Base-by-base conservation (phyloP, 2,888 invertebrate species). In the Xylota segnis region DNA sequence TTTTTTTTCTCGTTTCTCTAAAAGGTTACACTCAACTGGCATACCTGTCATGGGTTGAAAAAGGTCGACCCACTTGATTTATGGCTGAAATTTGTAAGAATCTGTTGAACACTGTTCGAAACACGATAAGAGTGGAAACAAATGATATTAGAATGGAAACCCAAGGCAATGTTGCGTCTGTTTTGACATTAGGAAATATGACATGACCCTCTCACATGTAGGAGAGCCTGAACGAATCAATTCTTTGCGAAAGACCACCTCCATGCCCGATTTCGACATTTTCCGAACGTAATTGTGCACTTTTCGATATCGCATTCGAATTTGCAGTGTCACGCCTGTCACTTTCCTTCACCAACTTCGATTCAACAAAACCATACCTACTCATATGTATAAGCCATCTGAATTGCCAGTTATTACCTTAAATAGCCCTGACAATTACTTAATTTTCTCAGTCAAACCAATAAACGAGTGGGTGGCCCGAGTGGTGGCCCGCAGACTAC, bases 401-500 rank as follows among this genome's bases (percentile, higher is more conserved):
- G 68, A 79, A 65, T 79, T 70, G 56, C 43, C 61, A 68, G 79
- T 74, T 83, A 84, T 79, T 84, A 63, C 84, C 84, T 74, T 79
- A 75, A 84, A 84, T 79, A 65, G 74, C 74, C 54, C 74, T 83
- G 78, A 68, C 83, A 83, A 83, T 83, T 78, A 83, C 83, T 74
- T 83, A 83, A 83, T 74, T 78, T 65, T 68, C 61, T 29, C 59
- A 66, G 66, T 81, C 75, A 50, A 74, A 61, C 23, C 68, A 70
- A 68, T 63, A 68, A 68, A 27, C 74, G 68, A 56, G 83, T 83
- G 61, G 83, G 72, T 74, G 72, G 72, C 16, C 52, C n/a, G n/a
- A n/a, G n/a, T 59, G 58, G 16, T 65, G 71, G 70, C 45, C 70
- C 40, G 63, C 76, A 61, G 16, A 61, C 58, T 74, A 34, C 52